Evolutionary conservation across 2,888 invertebrate genomes (phyloP).

Genomic region (Sthenelais limicola): DNA sequence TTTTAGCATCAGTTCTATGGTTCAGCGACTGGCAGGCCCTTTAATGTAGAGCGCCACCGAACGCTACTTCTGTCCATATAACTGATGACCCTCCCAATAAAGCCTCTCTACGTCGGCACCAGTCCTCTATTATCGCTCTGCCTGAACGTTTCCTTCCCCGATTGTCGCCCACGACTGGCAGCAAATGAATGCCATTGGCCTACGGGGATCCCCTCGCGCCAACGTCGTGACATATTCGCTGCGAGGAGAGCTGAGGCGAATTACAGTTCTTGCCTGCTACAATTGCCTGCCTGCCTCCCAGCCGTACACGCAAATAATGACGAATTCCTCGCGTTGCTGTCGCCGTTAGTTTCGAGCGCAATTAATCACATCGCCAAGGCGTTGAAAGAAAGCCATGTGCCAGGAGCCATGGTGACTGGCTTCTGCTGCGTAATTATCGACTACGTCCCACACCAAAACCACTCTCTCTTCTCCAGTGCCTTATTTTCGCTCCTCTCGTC

Average conservation of each 20-base stretch:
- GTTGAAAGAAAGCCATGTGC: conserved; percentile 38
- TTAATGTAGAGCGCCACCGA: too few relatives aligned
- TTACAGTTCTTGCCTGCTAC: background rate
- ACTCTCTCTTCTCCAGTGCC: too few relatives aligned
- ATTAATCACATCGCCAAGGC: conserved; percentile 25
- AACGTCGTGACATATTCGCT: background rate
- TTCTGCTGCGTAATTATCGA: conserved; percentile 30
- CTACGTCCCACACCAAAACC: too few relatives aligned
- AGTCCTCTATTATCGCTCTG: background rate
- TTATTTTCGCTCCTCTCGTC: too few relatives aligned
- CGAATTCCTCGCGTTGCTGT: conserved; percentile 36
- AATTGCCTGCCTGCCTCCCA: conserved; percentile 19
- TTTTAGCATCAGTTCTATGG: too few relatives aligned
- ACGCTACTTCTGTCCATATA: too few relatives aligned
- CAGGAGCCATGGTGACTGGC: conserved; percentile 27
- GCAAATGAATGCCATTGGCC: conserved; percentile 12
- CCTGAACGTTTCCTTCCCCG: background rate
- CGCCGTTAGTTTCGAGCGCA: conserved; percentile 26
- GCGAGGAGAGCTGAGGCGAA: background rate
- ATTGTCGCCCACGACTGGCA: background rate
- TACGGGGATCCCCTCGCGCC: background rate
- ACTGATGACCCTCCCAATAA: too few relatives aligned
- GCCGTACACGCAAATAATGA: conserved; percentile 28
- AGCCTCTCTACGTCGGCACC: background rate
- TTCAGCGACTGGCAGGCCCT: too few relatives aligned